Evolutionary conservation across 2,888 invertebrate species (phyloP).

Genomic region (Netelia virgata): DNA sequence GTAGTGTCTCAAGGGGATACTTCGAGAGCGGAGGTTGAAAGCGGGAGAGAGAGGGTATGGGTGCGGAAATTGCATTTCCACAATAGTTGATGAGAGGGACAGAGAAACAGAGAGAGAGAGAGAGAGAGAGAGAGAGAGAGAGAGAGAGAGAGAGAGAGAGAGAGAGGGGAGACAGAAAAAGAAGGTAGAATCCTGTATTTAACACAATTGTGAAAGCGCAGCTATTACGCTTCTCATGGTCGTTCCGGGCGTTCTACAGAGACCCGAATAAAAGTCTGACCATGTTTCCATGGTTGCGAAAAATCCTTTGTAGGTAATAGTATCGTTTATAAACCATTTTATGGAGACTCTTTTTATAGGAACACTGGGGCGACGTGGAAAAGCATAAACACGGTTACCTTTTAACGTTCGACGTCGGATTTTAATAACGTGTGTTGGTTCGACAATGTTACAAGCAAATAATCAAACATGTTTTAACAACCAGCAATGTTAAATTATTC

Average conservation of each 20-base stretch:
- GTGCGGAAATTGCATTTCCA: constrained; percentile 68
- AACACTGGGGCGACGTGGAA: neutral
- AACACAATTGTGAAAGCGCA: constrained; percentile 66
- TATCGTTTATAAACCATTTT: neutral
- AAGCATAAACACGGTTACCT: neutral
- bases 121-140: constrained; percentile 57
- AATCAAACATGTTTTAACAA: neutral
- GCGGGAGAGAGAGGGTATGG: constrained; percentile 15
- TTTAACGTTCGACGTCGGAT: neutral
- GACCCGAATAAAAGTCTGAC: constrained; percentile 10
- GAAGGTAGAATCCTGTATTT: constrained; percentile 59
- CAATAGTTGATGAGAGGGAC: constrained; percentile 55
- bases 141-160: constrained; percentile 13
- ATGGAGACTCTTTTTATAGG: neutral
- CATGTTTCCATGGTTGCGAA: constrained; percentile 27
- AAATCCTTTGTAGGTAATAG: neutral
- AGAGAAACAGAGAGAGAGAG: constrained; percentile 66
- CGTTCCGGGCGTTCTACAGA: constrained; percentile 11
- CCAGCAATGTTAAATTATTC: neutral
- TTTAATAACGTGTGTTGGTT: neutral
- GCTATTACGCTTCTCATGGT: constrained; percentile 19
- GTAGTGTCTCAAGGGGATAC: constrained; percentile 46
- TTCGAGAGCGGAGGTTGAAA: constrained; percentile 18
- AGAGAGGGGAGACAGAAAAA: constrained; percentile 9
- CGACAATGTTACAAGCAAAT: neutral